Conservation (phyloP, 2,888 invertebrate species). For the Phragmatobia fuliginosa region DNA sequence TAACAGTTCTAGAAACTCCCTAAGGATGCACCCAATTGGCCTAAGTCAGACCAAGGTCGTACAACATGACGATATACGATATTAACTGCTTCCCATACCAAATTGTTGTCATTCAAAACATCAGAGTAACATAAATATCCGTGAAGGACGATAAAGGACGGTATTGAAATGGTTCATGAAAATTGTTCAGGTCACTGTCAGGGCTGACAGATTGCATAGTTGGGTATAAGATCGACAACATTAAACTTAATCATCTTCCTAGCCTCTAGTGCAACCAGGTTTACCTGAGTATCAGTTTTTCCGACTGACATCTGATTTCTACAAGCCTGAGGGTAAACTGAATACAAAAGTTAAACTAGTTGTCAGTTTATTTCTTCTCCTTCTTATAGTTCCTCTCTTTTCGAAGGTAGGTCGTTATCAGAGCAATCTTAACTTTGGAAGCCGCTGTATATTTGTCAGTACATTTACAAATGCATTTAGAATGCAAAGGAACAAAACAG, state of each 20-base stretch:
- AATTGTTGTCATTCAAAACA: slow-evolving; percentile 38
- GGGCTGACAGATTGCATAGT: neutral
- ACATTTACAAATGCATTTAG: no score
- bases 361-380: no score
- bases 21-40: slow-evolving; percentile 20
- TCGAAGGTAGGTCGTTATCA: no score
- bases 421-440: no score
- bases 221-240: neutral
- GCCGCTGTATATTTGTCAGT: no score
- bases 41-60: neutral
- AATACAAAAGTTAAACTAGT: no score
- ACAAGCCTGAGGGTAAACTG: no score
- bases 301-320: no score
- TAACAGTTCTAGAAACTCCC: slow-evolving; percentile 6
- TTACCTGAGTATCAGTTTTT: no score
- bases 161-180: slow-evolving; percentile 18
- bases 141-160: slow-evolving; percentile 62
- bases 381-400: no score
- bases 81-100: slow-evolving; percentile 13
- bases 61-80: slow-evolving; percentile 8
- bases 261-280: no score
- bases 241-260: no score
- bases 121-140: slow-evolving; percentile 53
- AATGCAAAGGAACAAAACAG: neutral
- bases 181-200: slow-evolving; percentile 22